phyloP scores from a whole-genome alignment of 2,797 vertebrate genomes.

The Eospalax fontanierii region DNA sequence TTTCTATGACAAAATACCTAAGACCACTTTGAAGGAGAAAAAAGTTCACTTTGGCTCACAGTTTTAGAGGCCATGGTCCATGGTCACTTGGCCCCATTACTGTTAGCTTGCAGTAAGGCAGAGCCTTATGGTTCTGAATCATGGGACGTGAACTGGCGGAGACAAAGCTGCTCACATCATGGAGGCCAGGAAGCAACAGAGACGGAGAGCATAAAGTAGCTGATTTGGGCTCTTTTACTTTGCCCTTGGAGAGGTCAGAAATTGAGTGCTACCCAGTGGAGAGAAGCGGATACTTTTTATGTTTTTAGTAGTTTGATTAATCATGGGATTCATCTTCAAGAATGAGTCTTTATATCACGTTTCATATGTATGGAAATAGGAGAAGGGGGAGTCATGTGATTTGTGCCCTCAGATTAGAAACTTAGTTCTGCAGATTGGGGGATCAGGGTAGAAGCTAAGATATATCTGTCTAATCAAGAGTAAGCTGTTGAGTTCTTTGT shows the following conservation, averaged over 20 bases:
- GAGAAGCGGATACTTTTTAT: not conserved
- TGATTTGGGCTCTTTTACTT: not conserved
- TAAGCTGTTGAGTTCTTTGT: not conserved
- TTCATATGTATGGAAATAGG: not conserved
- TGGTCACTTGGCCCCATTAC: not conserved
- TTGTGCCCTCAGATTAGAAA: not conserved
- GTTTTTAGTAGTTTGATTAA: conserved; percentile 32
- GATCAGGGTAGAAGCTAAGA: not conserved
- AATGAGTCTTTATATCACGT: conserved; percentile 1
- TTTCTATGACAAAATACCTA: not conserved
- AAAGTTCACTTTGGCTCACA: not conserved
- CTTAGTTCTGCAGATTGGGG: conserved; percentile 4
- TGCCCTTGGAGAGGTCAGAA: not conserved
- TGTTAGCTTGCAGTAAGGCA: not conserved
- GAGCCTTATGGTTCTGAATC: not conserved
- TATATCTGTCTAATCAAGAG: conserved; percentile 26
- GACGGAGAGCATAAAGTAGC: not conserved
- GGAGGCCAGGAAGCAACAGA: not conserved
- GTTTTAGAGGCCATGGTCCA: not conserved
- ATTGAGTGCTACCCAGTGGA: not conserved
- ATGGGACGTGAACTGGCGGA: not conserved
- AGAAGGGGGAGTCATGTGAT: conserved; percentile 13
- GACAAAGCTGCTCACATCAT: not conserved
- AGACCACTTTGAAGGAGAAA: not conserved
- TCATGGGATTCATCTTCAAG: conserved; percentile 9